Evolutionary conservation across 2,797 vertebrate genomes (phyloP), one percentile per base, ranked within the genome.

Genomic region (Scleropages formosus): DNA sequence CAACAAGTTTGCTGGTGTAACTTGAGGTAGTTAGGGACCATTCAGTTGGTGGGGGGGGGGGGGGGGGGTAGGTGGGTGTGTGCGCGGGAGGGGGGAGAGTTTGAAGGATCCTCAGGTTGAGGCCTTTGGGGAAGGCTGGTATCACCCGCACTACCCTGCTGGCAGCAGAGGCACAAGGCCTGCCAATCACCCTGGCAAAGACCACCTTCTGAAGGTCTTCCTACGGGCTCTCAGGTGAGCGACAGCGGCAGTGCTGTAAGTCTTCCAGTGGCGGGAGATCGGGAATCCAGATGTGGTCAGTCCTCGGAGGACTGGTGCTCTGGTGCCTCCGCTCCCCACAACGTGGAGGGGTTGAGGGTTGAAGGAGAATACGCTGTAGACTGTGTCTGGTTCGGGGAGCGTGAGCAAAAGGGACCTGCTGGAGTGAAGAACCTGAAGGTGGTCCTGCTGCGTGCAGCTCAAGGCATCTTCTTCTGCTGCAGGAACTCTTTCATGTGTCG

Each of bases 251-350:
- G 18, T 20, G 20, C 53, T n/a, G 4, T 12, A 72, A 15, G 11
- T 44, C 53, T 60, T 60, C 26, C 22, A 18, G 60, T 22, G 60
- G 22, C 9, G 22, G 62, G 16, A 59, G 20, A 20, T 39, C 44
- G 63, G 58, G 72, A 73, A 62, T 73, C 72, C 24, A n/a, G 46
- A 64, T 18, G 27, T 39, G 11, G 44, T 64, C 13, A n/a, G 11
- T 26, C 26, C 26, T 11, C 56, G 22, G 2, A 68, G 51, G 18
- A 49, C 27, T 16, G 56, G 4, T 15, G 0, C n/a, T 0, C n/a
- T n/a, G n/a, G n/a, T n/a, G n/a, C n/a, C n/a, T n/a, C n/a, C n/a
- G n/a, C n/a, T n/a, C n/a, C n/a, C n/a, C n/a, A n/a, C n/a, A n/a
- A n/a, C n/a, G n/a, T n/a, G n/a, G n/a, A n/a, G n/a, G n/a, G n/a